Evolutionary conservation across 2,888 invertebrate genomes (phyloP).

Genomic region (Tetanocera ferruginea): DNA sequence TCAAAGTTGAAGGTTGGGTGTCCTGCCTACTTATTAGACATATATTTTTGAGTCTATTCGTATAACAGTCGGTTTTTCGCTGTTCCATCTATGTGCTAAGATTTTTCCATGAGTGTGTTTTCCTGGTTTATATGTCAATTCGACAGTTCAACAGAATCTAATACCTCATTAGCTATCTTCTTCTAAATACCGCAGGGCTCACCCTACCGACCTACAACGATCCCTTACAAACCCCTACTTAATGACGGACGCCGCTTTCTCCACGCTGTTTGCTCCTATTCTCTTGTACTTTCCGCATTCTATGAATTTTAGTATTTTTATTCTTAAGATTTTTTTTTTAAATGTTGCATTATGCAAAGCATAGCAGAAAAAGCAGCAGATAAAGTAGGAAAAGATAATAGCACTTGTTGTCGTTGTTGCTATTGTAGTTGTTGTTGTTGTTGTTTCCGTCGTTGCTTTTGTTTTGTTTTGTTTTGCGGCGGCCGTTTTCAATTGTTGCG

Average conservation of each 20-base stretch:
- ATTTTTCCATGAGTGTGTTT: too few species aligned
- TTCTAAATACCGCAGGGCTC: neutral
- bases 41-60: too few species aligned
- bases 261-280: neutral
- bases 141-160: neutral
- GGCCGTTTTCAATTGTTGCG: constrained; percentile 11
- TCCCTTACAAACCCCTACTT: neutral
- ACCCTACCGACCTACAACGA: neutral
- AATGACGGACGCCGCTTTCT: neutral
- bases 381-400: neutral
- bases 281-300: neutral
- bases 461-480: constrained; percentile 6
- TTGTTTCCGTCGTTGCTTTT: neutral
- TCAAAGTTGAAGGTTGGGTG: too few species aligned
- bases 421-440: neutral
- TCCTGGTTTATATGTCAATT: too few species aligned
- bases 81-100: too few species aligned
- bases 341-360: neutral
- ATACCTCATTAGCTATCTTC: neutral
- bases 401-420: constrained; percentile 16
- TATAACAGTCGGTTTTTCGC: too few species aligned
- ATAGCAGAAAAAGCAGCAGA: neutral
- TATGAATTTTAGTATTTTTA: neutral
- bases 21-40: too few species aligned
- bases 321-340: neutral